Evolutionary conservation across 1,140 invertebrate species (phyloP), one percentile per base, ranked within the genome.

Genomic region (Platyura marginata): DNA sequence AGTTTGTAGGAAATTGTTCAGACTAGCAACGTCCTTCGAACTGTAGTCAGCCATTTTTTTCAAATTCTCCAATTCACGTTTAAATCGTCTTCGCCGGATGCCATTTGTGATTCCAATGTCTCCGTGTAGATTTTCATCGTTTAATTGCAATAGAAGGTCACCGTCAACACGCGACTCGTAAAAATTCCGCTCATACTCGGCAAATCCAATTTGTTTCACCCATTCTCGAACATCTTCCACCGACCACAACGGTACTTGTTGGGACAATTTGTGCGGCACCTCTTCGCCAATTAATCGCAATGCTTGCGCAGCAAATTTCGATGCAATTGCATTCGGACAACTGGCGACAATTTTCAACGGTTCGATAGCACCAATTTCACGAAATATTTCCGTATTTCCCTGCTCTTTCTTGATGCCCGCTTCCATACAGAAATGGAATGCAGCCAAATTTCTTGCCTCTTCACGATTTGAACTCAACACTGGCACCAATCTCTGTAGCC

Each of bases 371-470:
- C 86, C 88, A 47, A 98, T 97, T 60, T 93, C 89, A 41, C 77
- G 71, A 56, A 98, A 97, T 51, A 95, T 83, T 59, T 89, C 81
- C 0, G 90, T 85, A 46, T 94, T 92, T 11, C 89, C 87, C 63
- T 98, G 94, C 50, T 90, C 81, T 51, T 93, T 84, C 56, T 98
- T 98, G 29, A 98, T 98, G 10, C 86, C 88, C 2, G 95, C 94
- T 63, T 98, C 95, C 90, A 98, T 96, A 53, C 92, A 96, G 59
- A 99, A 98, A 59, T 98, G 95, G 61, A 98, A 99, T 21, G 94
- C 92, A 0, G 95, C 94, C 41, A 98, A 62, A 56, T 94, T 95
- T 48, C 92, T 74, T 0, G 95, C 93, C 62, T 98, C 94, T 56
- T 94, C 88, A 42, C 93, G 68, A 58, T 96, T 90, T 15, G 92